These are phyloP conservation scores for Lathamus discolor DNA, from an alignment of 2,113 vertebrate genomes.

Conservation along the genomic window DNA sequence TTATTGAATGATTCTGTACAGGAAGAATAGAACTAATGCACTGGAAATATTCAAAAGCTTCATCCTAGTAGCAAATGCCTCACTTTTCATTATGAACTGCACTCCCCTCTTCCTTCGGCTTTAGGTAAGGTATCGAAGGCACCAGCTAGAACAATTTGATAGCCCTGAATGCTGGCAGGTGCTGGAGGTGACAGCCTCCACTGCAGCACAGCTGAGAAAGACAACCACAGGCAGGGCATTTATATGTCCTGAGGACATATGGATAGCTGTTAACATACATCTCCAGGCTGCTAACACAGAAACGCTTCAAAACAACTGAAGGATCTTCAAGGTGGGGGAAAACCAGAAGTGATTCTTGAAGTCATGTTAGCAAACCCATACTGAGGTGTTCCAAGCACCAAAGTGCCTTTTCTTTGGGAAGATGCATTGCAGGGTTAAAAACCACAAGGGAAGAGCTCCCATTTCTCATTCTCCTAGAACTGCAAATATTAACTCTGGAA, in stretches of 20 bases:
- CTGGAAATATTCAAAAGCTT: background rate
- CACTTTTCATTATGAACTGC: background rate
- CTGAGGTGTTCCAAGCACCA: background rate
- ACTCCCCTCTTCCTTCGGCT: background rate
- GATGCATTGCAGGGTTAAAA: background rate
- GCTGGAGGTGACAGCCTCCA: background rate
- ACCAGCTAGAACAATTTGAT: background rate
- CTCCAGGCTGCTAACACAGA: background rate
- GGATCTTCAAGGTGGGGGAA: background rate
- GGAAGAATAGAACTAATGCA: background rate
- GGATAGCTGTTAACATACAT: accelerated
- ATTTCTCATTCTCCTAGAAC: background rate
- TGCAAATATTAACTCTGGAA: background rate
- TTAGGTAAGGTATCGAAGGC: background rate
- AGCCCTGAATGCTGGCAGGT: background rate
- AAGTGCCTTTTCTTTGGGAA: background rate
- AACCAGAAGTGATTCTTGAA: background rate
- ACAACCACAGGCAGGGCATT: background rate
- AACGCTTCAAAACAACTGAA: background rate
- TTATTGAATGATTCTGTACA: background rate
- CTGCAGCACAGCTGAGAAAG: background rate
- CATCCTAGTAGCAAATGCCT: background rate
- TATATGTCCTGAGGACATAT: accelerated
- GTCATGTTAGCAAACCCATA: background rate
- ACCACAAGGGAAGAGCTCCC: background rate